A percentile compares a stretch with the other conserved stretches of the same genome.
Evolutionary conservation across 1,140 invertebrate genomes (phyloP).

Genomic region (Drosophila kanapiae): DNA sequence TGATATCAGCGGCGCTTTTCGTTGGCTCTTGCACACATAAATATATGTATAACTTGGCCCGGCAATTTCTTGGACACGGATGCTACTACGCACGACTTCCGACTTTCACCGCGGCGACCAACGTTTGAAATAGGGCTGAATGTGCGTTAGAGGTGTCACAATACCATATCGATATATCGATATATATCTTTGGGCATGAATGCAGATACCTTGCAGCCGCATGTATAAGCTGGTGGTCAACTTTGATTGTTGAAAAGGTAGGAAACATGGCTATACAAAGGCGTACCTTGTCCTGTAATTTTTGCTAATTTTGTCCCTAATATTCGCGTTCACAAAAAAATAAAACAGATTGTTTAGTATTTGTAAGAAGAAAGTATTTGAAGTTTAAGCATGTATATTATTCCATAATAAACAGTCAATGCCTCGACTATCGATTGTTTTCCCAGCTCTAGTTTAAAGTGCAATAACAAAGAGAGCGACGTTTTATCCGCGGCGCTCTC

Average conservation of each 20-base stretch:
- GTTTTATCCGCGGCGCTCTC: slow-evolving; percentile 5
- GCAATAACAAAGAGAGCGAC: slow-evolving; percentile 12
- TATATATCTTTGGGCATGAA: neutral
- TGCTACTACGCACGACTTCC: slow-evolving; percentile 7
- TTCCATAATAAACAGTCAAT: too few relatives aligned
- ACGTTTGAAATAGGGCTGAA: slow-evolving; percentile 11
- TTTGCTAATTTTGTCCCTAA: neutral
- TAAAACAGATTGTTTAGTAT: too few relatives aligned
- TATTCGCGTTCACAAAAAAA: too few relatives aligned
- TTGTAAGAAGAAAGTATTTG: too few relatives aligned
- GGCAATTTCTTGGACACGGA: slow-evolving; percentile 10
- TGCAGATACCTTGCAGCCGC: too few relatives aligned
- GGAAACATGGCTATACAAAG: neutral
- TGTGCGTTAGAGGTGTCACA: neutral
- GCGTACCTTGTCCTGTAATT: neutral
- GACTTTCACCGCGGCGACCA: slow-evolving; percentile 9
- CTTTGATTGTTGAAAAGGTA: neutral
- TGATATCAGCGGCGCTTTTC: slow-evolving; percentile 1
- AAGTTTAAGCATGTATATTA: too few relatives aligned
- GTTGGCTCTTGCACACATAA: neutral
- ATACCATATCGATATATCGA: neutral
- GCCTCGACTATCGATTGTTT: neutral
- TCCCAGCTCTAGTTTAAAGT: neutral
- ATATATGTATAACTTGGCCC: slow-evolving; percentile 6
- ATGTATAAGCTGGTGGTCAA: too few relatives aligned